Percentiles rank a stretch among this genome's conserved stretches.
These are phyloP conservation scores for Drosophila testacea DNA, from an alignment of 2,888 invertebrate genomes.

Conservation along the genomic window DNA sequence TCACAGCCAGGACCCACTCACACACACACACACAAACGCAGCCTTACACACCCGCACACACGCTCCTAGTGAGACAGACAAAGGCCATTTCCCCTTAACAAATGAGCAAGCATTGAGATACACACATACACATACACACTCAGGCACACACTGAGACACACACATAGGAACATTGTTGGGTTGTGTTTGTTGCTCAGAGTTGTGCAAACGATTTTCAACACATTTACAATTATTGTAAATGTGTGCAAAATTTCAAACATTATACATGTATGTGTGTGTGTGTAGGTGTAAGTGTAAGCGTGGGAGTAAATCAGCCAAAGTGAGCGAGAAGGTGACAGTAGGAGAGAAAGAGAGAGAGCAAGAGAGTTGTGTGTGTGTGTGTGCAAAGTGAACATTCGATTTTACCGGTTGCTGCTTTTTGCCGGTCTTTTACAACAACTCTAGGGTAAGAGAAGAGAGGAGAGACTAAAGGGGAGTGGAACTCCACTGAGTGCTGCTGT, in stretches of 20 bases:
- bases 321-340: neutral
- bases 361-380: constrained; percentile 27
- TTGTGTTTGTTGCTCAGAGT: constrained; percentile 65
- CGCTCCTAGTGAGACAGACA: constrained; percentile 66
- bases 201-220: constrained; percentile 83
- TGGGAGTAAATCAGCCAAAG: constrained; percentile 44
- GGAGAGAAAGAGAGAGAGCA: neutral
- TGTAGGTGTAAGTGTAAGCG: constrained; percentile 37
- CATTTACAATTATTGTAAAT: constrained; percentile 81
- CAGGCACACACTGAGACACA: constrained; percentile 19
- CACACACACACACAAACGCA: constrained; percentile 21
- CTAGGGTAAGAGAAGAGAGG: constrained; percentile 4
- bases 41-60: constrained; percentile 13
- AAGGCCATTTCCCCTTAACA: constrained; percentile 78
- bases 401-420: constrained; percentile 81
- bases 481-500: constrained; percentile 45
- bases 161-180: constrained; percentile 25
- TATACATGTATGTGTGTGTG: constrained; percentile 27
- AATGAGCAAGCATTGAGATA: constrained; percentile 70
- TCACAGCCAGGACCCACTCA: constrained; percentile 55
- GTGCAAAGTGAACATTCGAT: constrained; percentile 79
- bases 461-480: neutral
- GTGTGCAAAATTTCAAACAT: constrained; percentile 80
- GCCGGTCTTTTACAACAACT: constrained; percentile 68
- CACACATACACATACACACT: constrained; percentile 37